These are phyloP conservation scores for Scalopus aquaticus DNA, from an alignment of 2,113 vertebrate genomes.

Conservation along the genomic window DNA sequence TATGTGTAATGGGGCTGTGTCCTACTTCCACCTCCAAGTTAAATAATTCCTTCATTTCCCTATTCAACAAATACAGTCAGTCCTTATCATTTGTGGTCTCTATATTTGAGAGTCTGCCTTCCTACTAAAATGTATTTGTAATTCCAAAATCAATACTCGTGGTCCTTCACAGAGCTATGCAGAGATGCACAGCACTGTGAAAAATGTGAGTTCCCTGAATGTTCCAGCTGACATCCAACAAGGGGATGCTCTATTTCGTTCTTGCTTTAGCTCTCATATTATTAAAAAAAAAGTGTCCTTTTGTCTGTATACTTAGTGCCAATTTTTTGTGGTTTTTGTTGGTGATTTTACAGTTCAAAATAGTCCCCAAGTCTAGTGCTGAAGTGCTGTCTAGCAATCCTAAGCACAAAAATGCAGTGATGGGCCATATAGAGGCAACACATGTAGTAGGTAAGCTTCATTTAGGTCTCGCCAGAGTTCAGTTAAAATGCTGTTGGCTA, in stretches of 20 bases:
- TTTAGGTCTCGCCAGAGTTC: background rate
- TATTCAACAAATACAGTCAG: background rate
- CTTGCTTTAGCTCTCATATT: background rate
- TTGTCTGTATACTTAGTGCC: background rate
- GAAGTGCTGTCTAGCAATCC: too few relatives aligned
- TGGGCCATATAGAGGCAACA: background rate
- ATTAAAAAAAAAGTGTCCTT: background rate
- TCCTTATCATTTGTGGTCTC: background rate
- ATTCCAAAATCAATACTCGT: too few relatives aligned
- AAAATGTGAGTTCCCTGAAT: background rate
- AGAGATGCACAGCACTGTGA: background rate
- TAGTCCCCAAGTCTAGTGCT: background rate
- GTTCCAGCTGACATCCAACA: background rate
- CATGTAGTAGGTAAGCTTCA: background rate
- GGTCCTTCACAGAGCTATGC: background rate
- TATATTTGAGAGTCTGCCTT: background rate
- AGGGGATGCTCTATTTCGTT: background rate
- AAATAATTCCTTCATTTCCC: background rate
- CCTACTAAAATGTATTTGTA: background rate
- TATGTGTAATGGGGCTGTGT: rapidly evolving
- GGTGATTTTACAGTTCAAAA: background rate
- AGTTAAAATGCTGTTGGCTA: background rate
- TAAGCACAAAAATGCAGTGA: too few relatives aligned
- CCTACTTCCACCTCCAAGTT: background rate
- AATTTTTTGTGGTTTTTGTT: background rate